Conservation (phyloP, 53 echinoderm and acorn worm species). For the Luidia sarsii region DNA sequence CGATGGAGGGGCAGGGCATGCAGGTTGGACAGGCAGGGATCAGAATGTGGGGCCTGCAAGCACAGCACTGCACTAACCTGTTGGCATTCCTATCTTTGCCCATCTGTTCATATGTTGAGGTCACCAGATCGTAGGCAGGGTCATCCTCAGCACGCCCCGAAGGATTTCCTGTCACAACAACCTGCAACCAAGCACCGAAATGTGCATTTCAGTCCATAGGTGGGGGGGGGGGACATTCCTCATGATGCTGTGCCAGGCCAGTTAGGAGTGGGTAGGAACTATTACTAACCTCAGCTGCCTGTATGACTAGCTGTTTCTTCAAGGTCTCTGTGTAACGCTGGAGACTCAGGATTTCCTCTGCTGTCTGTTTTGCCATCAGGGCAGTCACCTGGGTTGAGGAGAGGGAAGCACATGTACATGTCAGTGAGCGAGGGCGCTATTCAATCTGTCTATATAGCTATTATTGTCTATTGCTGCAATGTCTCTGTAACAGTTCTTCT, state of each 20-base stretch:
- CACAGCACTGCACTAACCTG: slow-evolving; percentile 50
- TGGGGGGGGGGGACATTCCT: too few relatives aligned
- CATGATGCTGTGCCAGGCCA: too few relatives aligned
- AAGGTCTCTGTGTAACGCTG: slow-evolving; percentile 56
- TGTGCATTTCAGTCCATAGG: too few relatives aligned
- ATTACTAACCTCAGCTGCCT: slow-evolving; percentile 73
- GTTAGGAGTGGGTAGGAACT: too few relatives aligned
- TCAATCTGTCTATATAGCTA: too few relatives aligned
- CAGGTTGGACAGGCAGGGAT: too few relatives aligned
- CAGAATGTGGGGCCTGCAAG: not conserved
- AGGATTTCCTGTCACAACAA: slow-evolving; percentile 48
- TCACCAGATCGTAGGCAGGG: slow-evolving; percentile 88
- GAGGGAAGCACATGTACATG: too few relatives aligned
- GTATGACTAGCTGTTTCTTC: slow-evolving; percentile 68
- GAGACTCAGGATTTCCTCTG: slow-evolving; percentile 54
- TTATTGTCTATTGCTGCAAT: too few relatives aligned
- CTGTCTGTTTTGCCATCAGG: slow-evolving; percentile 40
- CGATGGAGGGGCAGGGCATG: too few relatives aligned
- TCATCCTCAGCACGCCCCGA: slow-evolving; percentile 64
- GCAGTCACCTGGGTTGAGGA: slow-evolving; percentile 10
- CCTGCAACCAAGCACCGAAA: slow-evolving; percentile 17
- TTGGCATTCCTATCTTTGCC: slow-evolving; percentile 69
- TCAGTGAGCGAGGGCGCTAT: too few relatives aligned
- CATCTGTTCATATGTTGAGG: slow-evolving; percentile 75
- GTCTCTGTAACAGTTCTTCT: too few relatives aligned